phyloP scores from a whole-genome alignment of 2,113 vertebrate genomes.

The Scopus umbretta region DNA sequence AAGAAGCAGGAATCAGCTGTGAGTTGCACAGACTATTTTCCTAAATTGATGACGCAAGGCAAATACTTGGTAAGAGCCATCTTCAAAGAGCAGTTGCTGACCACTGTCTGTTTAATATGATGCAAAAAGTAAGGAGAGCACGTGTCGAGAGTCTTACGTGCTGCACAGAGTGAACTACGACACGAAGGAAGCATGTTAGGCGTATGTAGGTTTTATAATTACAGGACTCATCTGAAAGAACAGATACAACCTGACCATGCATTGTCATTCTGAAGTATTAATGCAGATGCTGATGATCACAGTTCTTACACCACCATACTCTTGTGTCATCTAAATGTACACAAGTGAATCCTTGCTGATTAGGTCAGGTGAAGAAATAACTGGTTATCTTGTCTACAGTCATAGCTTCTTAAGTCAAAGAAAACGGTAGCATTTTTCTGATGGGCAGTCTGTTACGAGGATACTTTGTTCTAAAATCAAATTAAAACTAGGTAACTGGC shows the following conservation, averaged over 20 bases:
- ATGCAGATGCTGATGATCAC: not conserved
- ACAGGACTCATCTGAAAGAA: not conserved
- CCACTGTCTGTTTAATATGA: not conserved
- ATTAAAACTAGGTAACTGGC: not conserved
- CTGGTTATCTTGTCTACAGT: not conserved
- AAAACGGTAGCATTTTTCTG: not conserved
- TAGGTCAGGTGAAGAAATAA: not conserved
- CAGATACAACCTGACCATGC: not conserved
- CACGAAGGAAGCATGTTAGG: not conserved
- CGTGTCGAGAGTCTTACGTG: fast-evolving
- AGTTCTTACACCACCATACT: not conserved
- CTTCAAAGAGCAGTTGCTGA: not conserved
- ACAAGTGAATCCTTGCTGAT: not conserved
- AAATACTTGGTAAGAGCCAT: not conserved
- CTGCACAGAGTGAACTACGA: not conserved
- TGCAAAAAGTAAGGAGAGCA: not conserved
- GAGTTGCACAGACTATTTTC: not conserved
- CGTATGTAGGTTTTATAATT: fast-evolving
- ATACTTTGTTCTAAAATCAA: not conserved
- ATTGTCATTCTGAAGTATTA: not conserved
- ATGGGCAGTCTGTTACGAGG: not conserved
- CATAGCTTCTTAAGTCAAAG: not conserved
- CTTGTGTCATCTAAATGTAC: not conserved
- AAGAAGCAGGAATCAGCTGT: not conserved
- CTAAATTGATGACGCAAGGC: not conserved